These are phyloP conservation scores for Apodemia duryi DNA, from an alignment of 2,888 invertebrate species.

Conservation along the genomic window DNA sequence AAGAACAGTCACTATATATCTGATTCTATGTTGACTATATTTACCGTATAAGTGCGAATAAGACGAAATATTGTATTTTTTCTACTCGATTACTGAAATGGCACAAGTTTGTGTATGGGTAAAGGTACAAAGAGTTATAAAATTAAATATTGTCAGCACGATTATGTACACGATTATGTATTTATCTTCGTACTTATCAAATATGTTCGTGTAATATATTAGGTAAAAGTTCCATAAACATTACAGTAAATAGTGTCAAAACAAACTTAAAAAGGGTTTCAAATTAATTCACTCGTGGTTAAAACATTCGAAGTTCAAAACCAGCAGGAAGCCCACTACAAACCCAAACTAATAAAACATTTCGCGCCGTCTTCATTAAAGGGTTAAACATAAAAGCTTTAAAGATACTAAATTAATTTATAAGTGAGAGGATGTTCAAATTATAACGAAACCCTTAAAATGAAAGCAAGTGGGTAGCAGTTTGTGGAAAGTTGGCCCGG, in stretches of 20 bases:
- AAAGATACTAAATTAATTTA: slow-evolving; percentile 1
- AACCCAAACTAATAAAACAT: slow-evolving; percentile 1
- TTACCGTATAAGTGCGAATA: too few relatives aligned
- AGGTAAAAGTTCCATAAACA: too few relatives aligned
- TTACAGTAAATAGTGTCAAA: neutral
- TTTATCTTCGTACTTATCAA: too few relatives aligned
- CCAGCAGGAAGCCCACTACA: neutral
- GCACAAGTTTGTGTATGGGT: too few relatives aligned
- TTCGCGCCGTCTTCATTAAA: slow-evolving; percentile 6
- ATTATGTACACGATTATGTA: too few relatives aligned
- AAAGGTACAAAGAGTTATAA: too few relatives aligned
- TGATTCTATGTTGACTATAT: too few relatives aligned
- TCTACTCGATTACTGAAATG: too few relatives aligned
- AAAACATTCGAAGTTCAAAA: neutral
- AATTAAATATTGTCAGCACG: too few relatives aligned
- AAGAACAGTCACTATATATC: too few relatives aligned
- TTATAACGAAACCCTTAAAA: slow-evolving; percentile 1
- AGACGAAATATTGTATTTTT: too few relatives aligned
- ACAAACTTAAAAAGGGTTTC: neutral
- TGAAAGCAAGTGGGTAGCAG: slow-evolving; percentile 6
- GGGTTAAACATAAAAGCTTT: slow-evolving; percentile 6
- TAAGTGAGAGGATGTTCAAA: slow-evolving; percentile 2
- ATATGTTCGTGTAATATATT: too few relatives aligned
- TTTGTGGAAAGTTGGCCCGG: neutral
- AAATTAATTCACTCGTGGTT: neutral